Conservation (phyloP, 2,113 vertebrate genomes). For the Benitochromis conjunctus region DNA sequence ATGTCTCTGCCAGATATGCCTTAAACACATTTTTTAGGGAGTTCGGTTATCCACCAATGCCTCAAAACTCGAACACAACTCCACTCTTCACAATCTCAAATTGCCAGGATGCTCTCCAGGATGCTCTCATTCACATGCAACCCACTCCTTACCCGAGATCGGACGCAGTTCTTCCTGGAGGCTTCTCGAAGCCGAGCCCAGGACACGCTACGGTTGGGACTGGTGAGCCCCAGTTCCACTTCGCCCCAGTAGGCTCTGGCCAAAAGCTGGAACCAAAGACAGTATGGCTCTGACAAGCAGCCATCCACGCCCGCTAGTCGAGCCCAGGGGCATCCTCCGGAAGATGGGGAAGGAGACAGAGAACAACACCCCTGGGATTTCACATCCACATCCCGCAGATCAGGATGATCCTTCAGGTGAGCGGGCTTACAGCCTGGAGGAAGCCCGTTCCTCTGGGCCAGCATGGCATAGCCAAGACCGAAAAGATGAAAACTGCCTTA, state of each 20-base stretch:
- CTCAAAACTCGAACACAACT: neutral
- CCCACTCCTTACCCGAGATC: slow-evolving; percentile 59
- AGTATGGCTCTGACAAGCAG: slow-evolving; percentile 73
- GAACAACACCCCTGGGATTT: slow-evolving; percentile 49
- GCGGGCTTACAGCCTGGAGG: slow-evolving; percentile 46
- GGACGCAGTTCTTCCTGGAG: slow-evolving; percentile 60
- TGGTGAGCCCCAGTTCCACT: slow-evolving; percentile 66
- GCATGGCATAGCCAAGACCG: slow-evolving; percentile 67
- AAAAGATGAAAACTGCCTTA: neutral
- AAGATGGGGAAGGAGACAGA: slow-evolving; percentile 39
- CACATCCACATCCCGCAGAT: slow-evolving; percentile 49
- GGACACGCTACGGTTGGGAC: slow-evolving; percentile 48
- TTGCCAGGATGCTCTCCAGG: neutral
- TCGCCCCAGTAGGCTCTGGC: slow-evolving; percentile 72
- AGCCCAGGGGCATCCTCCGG: slow-evolving; percentile 67
- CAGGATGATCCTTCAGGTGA: slow-evolving; percentile 49
- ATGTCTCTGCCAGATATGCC: neutral
- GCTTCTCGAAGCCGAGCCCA: slow-evolving; percentile 65
- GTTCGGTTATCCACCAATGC: neutral
- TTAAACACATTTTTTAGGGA: neutral
- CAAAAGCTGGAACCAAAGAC: slow-evolving; percentile 74
- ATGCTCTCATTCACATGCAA: neutral
- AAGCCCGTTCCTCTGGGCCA: slow-evolving; percentile 66
- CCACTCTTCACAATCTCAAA: neutral
- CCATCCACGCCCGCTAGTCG: slow-evolving; percentile 67